Percentiles rank a stretch among this genome's conserved stretches.
Evolutionary conservation across 2,797 vertebrate species (phyloP).

Genomic region (Onychomys torridus): DNA sequence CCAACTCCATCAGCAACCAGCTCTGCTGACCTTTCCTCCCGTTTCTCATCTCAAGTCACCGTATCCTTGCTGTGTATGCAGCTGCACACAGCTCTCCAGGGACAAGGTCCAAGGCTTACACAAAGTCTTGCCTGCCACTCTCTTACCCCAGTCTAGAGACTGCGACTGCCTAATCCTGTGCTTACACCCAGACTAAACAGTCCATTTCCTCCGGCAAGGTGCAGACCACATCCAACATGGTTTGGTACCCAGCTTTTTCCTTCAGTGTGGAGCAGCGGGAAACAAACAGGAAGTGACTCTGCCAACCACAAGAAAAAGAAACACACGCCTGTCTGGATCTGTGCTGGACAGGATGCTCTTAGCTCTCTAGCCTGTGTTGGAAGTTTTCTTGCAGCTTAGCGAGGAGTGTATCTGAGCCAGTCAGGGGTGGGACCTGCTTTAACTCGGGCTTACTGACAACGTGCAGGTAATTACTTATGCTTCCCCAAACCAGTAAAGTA

Average conservation of each 20-base stretch:
- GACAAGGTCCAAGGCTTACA: neutral
- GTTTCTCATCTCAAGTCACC: slow-evolving; percentile 57
- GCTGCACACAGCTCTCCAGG: slow-evolving; percentile 16
- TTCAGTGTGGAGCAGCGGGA: slow-evolving; percentile 45
- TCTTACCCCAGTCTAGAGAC: neutral
- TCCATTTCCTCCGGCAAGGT: slow-evolving; percentile 64
- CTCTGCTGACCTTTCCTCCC: slow-evolving; percentile 66
- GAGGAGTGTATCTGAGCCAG: neutral
- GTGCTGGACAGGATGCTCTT: neutral
- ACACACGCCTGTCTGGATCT: slow-evolving; percentile 65
- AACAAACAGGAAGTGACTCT: slow-evolving; percentile 80
- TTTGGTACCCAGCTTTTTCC: slow-evolving; percentile 45
- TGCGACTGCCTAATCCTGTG: slow-evolving; percentile 54
- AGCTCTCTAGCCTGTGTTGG: neutral
- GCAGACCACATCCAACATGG: neutral
- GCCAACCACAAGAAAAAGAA: slow-evolving; percentile 75
- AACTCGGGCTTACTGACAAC: neutral
- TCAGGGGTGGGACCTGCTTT: neutral
- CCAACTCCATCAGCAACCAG: neutral
- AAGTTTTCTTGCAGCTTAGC: neutral
- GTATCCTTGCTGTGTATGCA: neutral
- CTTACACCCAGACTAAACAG: slow-evolving; percentile 80
- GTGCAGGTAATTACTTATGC: neutral
- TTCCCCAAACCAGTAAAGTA: slow-evolving; percentile 13
- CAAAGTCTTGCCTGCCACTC: slow-evolving; percentile 10